These are phyloP conservation scores for Oscheius onirici DNA, from an alignment of 2,888 invertebrate genomes.

Conservation along the genomic window DNA sequence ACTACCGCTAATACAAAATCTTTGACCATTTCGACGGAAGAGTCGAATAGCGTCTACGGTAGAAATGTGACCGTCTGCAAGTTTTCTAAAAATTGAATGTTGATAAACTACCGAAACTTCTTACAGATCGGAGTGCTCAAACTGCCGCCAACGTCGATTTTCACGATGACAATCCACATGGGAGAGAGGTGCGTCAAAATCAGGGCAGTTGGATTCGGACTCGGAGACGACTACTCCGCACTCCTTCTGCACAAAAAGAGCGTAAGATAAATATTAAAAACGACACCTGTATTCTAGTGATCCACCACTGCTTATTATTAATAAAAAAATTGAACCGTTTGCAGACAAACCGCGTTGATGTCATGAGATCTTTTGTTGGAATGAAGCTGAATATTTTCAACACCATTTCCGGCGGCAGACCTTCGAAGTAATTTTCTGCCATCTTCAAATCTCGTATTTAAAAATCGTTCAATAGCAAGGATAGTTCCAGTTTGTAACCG, in stretches of 20 bases:
- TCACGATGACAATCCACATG: conserved; percentile 8
- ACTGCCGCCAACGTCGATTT: conserved; percentile 23
- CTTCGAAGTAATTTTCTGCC: conserved; percentile 6
- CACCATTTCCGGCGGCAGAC: conserved; percentile 26
- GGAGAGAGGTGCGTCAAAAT: conserved; percentile 12
- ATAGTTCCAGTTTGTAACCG: too few species aligned
- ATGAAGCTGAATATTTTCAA: conserved; percentile 13
- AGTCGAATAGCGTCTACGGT: conserved; percentile 48
- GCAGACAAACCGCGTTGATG: conserved; percentile 31
- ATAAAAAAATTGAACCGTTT: conserved; percentile 38
- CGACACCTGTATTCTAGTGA: conserved; percentile 24
- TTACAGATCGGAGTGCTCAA: conserved; percentile 6
- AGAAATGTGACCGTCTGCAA: conserved; percentile 39
- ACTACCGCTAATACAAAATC: conserved; percentile 46
- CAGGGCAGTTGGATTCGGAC: not conserved
- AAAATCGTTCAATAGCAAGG: too few species aligned
- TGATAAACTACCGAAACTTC: not conserved
- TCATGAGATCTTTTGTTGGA: conserved; percentile 18
- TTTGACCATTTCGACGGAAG: conserved; percentile 32
- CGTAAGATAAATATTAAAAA: not conserved
- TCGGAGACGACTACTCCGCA: not conserved
- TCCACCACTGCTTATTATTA: conserved; percentile 42
- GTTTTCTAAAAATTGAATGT: not conserved
- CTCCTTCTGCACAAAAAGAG: too few species aligned
- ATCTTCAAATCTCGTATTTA: not conserved